Evolutionary conservation across 2,113 vertebrate genomes (phyloP).

Genomic region (Rhinopomastus cyanomelas): DNA sequence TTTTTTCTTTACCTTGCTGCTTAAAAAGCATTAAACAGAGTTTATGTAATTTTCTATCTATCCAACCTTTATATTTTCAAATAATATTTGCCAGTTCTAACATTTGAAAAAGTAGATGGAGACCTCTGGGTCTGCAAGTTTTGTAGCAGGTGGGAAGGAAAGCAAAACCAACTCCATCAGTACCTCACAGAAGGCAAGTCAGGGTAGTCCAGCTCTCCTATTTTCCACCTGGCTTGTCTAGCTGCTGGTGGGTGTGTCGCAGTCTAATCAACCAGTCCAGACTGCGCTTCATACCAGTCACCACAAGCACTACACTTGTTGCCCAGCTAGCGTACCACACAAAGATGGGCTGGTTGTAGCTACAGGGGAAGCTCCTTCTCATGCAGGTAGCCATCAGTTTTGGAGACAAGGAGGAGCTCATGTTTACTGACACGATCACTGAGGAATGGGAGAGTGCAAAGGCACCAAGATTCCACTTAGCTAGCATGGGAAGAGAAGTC

Average conservation of each 20-base stretch:
- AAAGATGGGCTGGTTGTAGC: neutral
- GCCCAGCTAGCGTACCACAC: neutral
- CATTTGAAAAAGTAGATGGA: neutral
- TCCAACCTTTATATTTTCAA: neutral
- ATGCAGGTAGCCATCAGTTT: neutral
- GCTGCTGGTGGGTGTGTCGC: neutral
- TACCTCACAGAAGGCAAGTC: neutral
- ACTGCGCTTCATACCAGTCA: neutral
- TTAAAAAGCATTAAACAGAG: neutral
- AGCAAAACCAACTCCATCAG: neutral
- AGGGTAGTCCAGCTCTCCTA: neutral
- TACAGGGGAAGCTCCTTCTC: neutral
- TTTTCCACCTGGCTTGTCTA: neutral
- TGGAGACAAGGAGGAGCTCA: neutral
- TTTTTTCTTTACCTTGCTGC: neutral
- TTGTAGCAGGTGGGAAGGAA: neutral
- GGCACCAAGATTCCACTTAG: neutral
- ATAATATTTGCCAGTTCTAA: neutral
- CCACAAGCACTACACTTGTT: neutral
- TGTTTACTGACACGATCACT: neutral
- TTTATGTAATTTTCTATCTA: neutral
- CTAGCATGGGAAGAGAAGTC: neutral
- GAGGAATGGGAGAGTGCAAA: neutral
- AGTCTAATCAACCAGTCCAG: neutral
- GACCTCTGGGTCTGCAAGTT: neutral